Base-by-base conservation (phyloP, 2,797 vertebrate species). In the Gephyroberyx darwinii region DNA sequence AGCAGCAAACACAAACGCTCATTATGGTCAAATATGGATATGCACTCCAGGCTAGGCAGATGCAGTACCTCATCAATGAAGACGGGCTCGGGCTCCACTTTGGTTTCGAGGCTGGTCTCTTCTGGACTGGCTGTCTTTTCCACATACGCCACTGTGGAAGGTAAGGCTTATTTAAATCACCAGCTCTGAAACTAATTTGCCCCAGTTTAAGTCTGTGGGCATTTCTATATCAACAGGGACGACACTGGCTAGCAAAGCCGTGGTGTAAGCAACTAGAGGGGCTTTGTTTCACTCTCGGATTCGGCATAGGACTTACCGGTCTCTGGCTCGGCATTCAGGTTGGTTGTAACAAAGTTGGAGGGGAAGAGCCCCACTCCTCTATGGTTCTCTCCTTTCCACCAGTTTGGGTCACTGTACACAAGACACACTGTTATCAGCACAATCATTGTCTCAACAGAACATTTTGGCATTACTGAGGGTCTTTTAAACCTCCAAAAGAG, bases 321-420 rank as follows among this genome's bases (percentile, higher is more conserved):
- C 77, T 99, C 98, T 0, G 95, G 93, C 37, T 99, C 98, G 33
- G 92, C 90, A 13, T 87, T 96, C 90, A 99, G 90, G 81, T 96
- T 95, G 69, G 93, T 93, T 54, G 97, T 97, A 75, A 99, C 98
- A 75, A 99, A 99, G 89, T 99, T 99, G 37, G 98, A 98, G 0
- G 98, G 98, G 75, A 99, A 99, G 33, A 99, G 94, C 6, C 98
- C 98, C 5, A 96, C 84, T 78, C 98, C 97, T 94, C 96, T 94
- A 79, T 99, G 96, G 88, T 97, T 98, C 92, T 99, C 98, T 81
- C 98, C 98, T 88, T 96, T 98, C 98, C 98, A 99, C 98, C 98
- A 99, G 69, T 99, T 99, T 82, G 97, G 93, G 83, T 99, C 98
- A 66, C 98, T 99, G 85, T 61, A 82, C 85, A 83, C 1, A 77